Evolutionary conservation across 2,797 vertebrate genomes (phyloP).

Genomic region (Ptychobarbus kaznakovi): DNA sequence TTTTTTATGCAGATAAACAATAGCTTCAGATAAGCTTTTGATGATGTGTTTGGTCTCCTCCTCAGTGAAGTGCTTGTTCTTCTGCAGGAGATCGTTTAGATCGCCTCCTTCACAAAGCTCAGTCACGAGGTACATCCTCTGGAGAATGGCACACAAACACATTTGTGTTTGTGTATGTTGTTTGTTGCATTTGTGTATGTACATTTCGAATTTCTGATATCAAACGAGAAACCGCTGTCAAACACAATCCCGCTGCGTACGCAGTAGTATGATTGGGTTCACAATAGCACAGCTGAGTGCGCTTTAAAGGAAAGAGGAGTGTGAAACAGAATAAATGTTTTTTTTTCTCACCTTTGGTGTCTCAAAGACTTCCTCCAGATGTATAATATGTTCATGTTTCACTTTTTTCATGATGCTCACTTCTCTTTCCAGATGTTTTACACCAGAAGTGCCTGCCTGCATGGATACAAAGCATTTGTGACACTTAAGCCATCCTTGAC

Average conservation of each 20-base stretch:
- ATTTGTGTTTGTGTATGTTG: too few species aligned
- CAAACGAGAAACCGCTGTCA: neutral
- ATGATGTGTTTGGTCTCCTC: constrained; percentile 85
- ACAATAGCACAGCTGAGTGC: neutral
- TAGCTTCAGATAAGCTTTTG: constrained; percentile 81
- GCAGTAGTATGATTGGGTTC: neutral
- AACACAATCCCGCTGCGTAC: constrained; percentile 6
- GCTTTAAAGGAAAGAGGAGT: constrained; percentile 11
- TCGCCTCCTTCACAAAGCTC: constrained; percentile 87
- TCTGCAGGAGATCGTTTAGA: constrained; percentile 80
- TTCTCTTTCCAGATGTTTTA: constrained; percentile 84
- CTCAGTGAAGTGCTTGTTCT: constrained; percentile 81
- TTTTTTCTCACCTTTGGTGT: constrained; percentile 79
- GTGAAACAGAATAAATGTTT: neutral
- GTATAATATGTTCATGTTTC: constrained; percentile 85
- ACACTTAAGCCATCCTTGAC: constrained; percentile 10
- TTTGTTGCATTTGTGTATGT: too few species aligned
- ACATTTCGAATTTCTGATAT: constrained; percentile 12
- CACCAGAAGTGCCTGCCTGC: constrained; percentile 85
- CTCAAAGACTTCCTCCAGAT: constrained; percentile 85
- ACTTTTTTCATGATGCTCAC: constrained; percentile 86
- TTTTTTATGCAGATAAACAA: constrained; percentile 84
- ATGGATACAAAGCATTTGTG: constrained; percentile 33
- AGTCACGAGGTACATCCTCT: constrained; percentile 87
- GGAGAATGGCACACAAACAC: constrained; percentile 58